Evolutionary conservation across 2,113 vertebrate genomes (phyloP), one percentile per base, ranked within the genome.

Genomic region (Micromys minutus): DNA sequence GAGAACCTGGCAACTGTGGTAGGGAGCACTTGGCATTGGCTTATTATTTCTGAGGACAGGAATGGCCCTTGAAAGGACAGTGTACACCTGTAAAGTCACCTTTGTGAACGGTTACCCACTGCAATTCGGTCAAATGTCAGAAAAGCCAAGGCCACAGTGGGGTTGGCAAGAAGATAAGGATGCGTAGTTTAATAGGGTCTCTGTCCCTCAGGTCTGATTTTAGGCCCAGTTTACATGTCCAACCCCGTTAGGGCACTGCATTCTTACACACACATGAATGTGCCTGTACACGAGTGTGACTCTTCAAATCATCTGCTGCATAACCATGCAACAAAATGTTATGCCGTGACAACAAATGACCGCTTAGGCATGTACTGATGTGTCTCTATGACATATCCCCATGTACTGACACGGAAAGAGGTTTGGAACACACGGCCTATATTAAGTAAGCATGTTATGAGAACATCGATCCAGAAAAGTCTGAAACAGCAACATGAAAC

Each of bases 121-220:
- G 15, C 26, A 79, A 87, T 63, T 86, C 77, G 72, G 61, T 69
- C 50, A 96, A 84, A 96, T 17, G 34, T 84, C 65, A 94, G 42
- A 36, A 74, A 50, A 71, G n/a, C 26, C 7, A 61, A 45, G 52
- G 13, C 10, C n/a, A 81, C 5, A 5, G 21, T n/a, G 75, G 50
- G 45, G 16, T 7, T 26, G 34, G 31, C 0, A 0, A 34, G 42
- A 19, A 91, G 61, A 5, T 0, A 8, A 19, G 21, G 3, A 12
- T 24, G 17, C 10, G 2, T 13, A 61, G 39, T 71, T 84, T 75
- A 75, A 88, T 67, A 34, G 13, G 3, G 21, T 55, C 11, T 10
- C 65, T 55, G 5, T 0, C 29, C 7, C 17, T 90, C 36, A 36
- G 36, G 36, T 72, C 61, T 47, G 26, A 77, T 2, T 0, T 6